phyloP scores from a whole-genome alignment of 2,113 vertebrate genomes.

The Amphilophus citrinellus region DNA sequence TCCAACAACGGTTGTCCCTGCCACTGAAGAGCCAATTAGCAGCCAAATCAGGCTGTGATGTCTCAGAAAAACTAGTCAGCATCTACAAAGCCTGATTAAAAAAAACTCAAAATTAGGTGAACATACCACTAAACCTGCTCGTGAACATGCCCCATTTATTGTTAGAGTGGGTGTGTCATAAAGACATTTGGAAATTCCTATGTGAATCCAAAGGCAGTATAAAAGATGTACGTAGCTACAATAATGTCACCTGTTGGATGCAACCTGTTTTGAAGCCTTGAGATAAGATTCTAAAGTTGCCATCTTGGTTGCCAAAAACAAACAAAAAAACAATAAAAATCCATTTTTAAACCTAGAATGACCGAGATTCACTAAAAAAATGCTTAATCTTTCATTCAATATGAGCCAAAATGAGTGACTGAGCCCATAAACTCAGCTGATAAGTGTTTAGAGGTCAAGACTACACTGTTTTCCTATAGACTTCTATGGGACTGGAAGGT shows the following conservation, averaged over 20 bases:
- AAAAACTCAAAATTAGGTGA: background rate
- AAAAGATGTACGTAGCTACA: background rate
- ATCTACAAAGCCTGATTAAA: no score
- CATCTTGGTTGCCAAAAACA: background rate
- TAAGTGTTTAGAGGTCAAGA: no score
- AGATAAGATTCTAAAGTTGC: background rate
- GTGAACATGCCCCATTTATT: background rate
- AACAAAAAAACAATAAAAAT: no score
- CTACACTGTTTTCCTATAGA: background rate
- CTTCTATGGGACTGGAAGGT: background rate
- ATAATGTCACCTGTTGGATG: background rate
- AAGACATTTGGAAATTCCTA: background rate
- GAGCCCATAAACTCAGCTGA: no score
- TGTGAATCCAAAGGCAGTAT: constrained; percentile 1
- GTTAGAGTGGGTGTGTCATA: background rate
- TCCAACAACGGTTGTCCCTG: no score
- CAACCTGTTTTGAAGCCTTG: background rate
- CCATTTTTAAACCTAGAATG: no score
- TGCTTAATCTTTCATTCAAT: background rate
- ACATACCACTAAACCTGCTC: background rate
- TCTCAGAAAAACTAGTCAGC: no score
- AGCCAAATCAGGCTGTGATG: no score
- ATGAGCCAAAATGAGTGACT: no score
- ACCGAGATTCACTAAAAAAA: background rate
- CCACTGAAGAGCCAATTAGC: no score